A percentile compares a stretch with the other conserved stretches of the same genome.
These are phyloP conservation scores for Megathymus violae DNA, from an alignment of 1,140 invertebrate genomes.

Conservation along the genomic window DNA sequence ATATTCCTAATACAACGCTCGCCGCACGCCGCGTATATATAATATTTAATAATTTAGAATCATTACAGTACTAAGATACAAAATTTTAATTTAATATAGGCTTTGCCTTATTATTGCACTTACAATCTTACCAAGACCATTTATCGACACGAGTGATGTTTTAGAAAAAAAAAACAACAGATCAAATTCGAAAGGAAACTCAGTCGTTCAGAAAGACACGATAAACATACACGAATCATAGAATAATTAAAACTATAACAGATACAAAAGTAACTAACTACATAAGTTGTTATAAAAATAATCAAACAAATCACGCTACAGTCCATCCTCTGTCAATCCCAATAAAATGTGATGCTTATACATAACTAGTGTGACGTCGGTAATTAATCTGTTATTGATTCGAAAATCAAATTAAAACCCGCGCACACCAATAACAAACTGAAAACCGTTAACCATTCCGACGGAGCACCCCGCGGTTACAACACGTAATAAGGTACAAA, in stretches of 20 bases:
- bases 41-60: conserved; percentile 64
- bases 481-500: no score
- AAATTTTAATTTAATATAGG: conserved; percentile 73
- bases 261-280: conserved; percentile 4
- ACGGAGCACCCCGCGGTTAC: no score
- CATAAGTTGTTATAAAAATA: not conserved
- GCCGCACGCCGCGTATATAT: conserved; percentile 47
- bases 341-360: not conserved
- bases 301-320: no score
- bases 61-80: conserved; percentile 74
- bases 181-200: conserved; percentile 20
- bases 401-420: not conserved
- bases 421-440: not conserved
- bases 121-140: conserved; percentile 69
- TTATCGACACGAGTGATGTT: conserved; percentile 43
- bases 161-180: conserved; percentile 34
- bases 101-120: conserved; percentile 83
- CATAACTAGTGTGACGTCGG: not conserved
- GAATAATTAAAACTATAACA: conserved; percentile 9
- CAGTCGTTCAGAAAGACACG: not conserved
- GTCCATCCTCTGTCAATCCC: not conserved
- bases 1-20: conserved; percentile 44
- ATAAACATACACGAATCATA: conserved; percentile 2
- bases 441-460: not conserved
- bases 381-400: not conserved